These are phyloP conservation scores for Microctenopoma steveboyesi DNA, from an alignment of 2,797 vertebrate genomes.

Conservation along the genomic window DNA sequence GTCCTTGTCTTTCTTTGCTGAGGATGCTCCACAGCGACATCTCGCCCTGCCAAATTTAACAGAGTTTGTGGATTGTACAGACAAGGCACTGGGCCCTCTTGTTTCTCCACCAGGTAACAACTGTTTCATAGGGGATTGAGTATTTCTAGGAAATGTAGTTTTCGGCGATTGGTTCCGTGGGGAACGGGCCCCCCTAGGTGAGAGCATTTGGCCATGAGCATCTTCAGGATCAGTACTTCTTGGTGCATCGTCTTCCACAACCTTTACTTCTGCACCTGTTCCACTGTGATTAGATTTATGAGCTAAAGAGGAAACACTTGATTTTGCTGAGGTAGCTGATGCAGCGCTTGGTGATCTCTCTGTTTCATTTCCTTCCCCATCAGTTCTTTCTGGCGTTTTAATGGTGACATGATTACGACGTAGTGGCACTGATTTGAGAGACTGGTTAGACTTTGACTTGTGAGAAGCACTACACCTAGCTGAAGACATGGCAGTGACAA, in stretches of 20 bases:
- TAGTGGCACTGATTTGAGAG: slow-evolving; percentile 44
- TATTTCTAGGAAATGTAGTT: slow-evolving; percentile 11
- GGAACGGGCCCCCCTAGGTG: slow-evolving; percentile 42
- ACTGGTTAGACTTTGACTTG: slow-evolving; percentile 60
- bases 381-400: slow-evolving; percentile 41
- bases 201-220: slow-evolving; percentile 38
- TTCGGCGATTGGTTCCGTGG: slow-evolving; percentile 29
- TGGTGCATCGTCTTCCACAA: slow-evolving; percentile 17
- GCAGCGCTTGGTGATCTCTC: slow-evolving; percentile 56
- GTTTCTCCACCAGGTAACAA: slow-evolving; percentile 38
- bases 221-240: slow-evolving; percentile 30
- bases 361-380: slow-evolving; percentile 33
- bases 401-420: slow-evolving; percentile 54
- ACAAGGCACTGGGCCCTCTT: slow-evolving; percentile 65
- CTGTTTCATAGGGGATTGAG: slow-evolving; percentile 38
- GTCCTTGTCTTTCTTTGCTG: slow-evolving; percentile 21
- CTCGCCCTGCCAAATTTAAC: slow-evolving; percentile 62
- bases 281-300: slow-evolving; percentile 25
- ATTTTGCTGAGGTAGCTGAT: slow-evolving; percentile 53
- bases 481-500: slow-evolving; percentile 67
- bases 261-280: slow-evolving; percentile 16
- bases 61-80: slow-evolving; percentile 56
- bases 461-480: slow-evolving; percentile 62
- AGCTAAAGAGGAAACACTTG: slow-evolving; percentile 39
- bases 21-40: slow-evolving; percentile 54